Conservation (phyloP, 2,113 vertebrate genomes). For the Esox niger region DNA sequence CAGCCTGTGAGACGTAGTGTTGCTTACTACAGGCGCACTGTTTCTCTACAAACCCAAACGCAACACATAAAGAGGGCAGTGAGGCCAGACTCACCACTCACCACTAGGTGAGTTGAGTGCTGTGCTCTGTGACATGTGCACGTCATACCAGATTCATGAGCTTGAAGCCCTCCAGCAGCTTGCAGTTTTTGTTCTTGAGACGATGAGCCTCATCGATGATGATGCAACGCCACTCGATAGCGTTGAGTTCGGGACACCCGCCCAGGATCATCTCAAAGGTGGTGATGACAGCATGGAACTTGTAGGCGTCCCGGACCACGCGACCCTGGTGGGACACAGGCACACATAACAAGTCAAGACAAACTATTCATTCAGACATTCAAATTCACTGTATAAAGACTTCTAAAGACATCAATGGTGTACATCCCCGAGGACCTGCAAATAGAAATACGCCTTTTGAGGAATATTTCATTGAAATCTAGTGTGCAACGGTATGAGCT, state of each 20-base stretch:
- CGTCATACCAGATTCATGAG: conserved; percentile 91
- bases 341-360: background rate
- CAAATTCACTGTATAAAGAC: no score
- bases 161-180: conserved; percentile 95
- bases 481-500: conserved; percentile 41
- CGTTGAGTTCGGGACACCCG: conserved; percentile 94
- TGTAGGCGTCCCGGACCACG: conserved; percentile 86
- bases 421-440: no score
- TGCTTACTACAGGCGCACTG: no score
- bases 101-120: no score
- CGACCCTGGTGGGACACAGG: conserved; percentile 74
- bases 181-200: conserved; percentile 99
- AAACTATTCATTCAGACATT: no score
- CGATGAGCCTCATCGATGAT: conserved; percentile 98
- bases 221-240: conserved; percentile 95
- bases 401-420: no score
- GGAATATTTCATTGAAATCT: no score
- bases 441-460: no score
- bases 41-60: background rate
- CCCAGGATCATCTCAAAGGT: conserved; percentile 99
- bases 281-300: conserved; percentile 94
- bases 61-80: no score
- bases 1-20: no score
- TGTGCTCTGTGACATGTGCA: background rate
- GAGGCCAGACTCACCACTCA: no score